These are phyloP conservation scores for Hippoglossus stenolepis DNA, from an alignment of 2,113 vertebrate species.

Conservation along the genomic window DNA sequence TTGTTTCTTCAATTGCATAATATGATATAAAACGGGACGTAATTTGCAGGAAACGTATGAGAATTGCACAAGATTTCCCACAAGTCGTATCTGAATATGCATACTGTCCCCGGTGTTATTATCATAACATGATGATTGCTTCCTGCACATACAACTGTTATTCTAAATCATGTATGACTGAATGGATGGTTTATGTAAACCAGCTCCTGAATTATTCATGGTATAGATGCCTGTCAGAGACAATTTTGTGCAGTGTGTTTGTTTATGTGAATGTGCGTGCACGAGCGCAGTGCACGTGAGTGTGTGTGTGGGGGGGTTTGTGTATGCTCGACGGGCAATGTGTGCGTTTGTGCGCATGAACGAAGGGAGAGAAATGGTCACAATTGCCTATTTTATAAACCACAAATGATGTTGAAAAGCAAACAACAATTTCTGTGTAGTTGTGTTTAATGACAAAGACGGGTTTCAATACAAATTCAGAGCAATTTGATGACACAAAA, in stretches of 20 bases:
- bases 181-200: slow-evolving; percentile 63
- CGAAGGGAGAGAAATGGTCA: neutral
- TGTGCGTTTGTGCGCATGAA: neutral
- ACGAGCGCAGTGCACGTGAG: neutral
- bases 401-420: neutral
- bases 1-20: slow-evolving; percentile 22
- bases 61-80: slow-evolving; percentile 34
- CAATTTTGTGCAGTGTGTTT: slow-evolving; percentile 30
- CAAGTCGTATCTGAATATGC: slow-evolving; percentile 34
- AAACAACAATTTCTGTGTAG: no score
- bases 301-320: neutral
- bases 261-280: slow-evolving; percentile 24
- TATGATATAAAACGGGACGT: slow-evolving; percentile 7
- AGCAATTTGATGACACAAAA: no score
- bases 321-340: neutral
- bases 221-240: slow-evolving; percentile 40
- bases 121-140: slow-evolving; percentile 52
- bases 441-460: neutral
- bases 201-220: slow-evolving; percentile 63
- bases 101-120: slow-evolving; percentile 36
- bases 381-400: neutral
- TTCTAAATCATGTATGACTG: slow-evolving; percentile 59
- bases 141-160: slow-evolving; percentile 44
- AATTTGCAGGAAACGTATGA: slow-evolving; percentile 16
- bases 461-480: neutral